Evolutionary conservation across 2,113 vertebrate species (phyloP).

Genomic region (Lethenteron reissneri): DNA sequence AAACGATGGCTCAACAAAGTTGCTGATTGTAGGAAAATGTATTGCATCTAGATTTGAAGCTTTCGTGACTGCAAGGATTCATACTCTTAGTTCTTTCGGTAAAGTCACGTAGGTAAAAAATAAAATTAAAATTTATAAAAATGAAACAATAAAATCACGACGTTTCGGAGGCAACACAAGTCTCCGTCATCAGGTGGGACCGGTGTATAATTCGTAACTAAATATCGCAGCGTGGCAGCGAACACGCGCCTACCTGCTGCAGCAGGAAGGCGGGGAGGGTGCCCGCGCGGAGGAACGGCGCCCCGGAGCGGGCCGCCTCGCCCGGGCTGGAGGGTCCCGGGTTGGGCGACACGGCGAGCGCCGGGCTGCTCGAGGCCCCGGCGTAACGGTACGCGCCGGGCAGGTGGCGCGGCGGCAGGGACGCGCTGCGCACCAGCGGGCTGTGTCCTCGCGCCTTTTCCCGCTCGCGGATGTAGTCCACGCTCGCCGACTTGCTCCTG

Average conservation of each 20-base stretch:
- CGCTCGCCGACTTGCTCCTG: slow-evolving; percentile 3
- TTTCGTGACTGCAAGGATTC: no score
- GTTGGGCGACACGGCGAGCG: slow-evolving; percentile 1
- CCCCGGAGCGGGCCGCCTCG: neutral
- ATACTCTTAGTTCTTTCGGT: no score
- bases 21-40: no score
- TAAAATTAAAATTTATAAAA: no score
- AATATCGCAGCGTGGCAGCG: no score
- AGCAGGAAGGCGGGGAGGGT: neutral
- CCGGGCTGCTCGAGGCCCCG: neutral
- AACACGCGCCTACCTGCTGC: neutral
- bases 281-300: neutral
- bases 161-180: no score
- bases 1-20: no score
- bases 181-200: no score
- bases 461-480: neutral
- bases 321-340: neutral
- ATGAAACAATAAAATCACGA: no score
- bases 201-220: no score
- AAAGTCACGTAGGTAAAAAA: no score
- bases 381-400: neutral
- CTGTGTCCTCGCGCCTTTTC: neutral
- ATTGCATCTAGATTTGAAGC: no score
- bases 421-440: slow-evolving; percentile 1
- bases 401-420: neutral